These are phyloP conservation scores for Mionectes macconnelli DNA, from an alignment of 2,113 vertebrate genomes.

Conservation along the genomic window DNA sequence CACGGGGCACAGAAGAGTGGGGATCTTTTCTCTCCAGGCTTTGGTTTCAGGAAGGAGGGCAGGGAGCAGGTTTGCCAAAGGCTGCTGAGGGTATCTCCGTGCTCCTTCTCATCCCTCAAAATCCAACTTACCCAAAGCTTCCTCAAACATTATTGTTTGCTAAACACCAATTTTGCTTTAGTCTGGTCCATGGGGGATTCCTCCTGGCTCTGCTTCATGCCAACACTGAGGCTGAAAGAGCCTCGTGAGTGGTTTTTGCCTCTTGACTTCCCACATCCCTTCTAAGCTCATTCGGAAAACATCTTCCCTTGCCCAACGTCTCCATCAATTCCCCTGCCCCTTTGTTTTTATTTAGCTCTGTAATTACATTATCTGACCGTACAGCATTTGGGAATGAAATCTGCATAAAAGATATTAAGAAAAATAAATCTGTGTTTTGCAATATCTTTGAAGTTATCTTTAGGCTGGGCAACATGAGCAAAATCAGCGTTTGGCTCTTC, in stretches of 20 bases:
- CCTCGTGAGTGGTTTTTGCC: background rate
- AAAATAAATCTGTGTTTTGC: conserved; percentile 1
- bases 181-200: background rate
- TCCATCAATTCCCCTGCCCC: background rate
- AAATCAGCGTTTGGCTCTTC: background rate
- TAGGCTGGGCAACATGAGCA: background rate
- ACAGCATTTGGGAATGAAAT: background rate
- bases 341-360: conserved; percentile 27
- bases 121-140: background rate
- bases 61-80: background rate
- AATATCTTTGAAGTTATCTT: background rate
- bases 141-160: background rate
- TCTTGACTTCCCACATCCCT: conserved; percentile 11
- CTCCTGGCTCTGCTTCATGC: background rate
- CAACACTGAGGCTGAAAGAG: background rate
- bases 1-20: fast-evolving
- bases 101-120: background rate
- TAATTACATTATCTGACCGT: background rate
- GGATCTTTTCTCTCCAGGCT: background rate
- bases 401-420: background rate
- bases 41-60: background rate
- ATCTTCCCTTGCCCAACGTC: background rate
- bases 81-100: background rate
- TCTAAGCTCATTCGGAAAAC: background rate
- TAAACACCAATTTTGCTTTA: background rate